Evolutionary conservation across 2,888 invertebrate genomes (phyloP).

Genomic region (Tuberolachnus salignus): DNA sequence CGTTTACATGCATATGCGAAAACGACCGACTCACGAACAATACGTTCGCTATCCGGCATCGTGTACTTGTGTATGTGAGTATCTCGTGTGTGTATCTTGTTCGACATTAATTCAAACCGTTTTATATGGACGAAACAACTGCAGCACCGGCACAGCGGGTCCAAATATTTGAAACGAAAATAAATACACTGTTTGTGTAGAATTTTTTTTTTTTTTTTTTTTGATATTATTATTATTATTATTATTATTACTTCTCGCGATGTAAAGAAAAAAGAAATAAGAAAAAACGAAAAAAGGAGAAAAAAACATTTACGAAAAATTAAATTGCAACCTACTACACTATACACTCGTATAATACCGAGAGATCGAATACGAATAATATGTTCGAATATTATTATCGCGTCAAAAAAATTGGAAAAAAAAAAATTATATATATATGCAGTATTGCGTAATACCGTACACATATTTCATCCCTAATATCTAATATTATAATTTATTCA

Average conservation of each 20-base stretch:
- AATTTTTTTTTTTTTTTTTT: slow-evolving; percentile 15
- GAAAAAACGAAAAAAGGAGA: not conserved
- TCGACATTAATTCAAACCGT: slow-evolving; percentile 27
- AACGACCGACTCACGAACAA: slow-evolving; percentile 39
- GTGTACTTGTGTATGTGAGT: not conserved
- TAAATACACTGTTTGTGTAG: not conserved
- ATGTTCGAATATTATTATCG: too few relatives aligned
- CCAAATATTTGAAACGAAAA: slow-evolving; percentile 9
- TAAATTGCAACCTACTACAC: not conserved
- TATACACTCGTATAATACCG: too few relatives aligned
- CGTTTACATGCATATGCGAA: slow-evolving; percentile 26
- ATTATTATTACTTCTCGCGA: too few relatives aligned
- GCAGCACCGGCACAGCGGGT: not conserved
- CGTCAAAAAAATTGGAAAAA: too few relatives aligned
- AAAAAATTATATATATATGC: too few relatives aligned
- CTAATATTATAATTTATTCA: too few relatives aligned
- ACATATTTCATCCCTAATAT: too few relatives aligned
- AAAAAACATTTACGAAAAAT: not conserved
- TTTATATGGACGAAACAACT: not conserved
- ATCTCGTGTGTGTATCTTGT: slow-evolving; percentile 19
- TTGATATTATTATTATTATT: too few relatives aligned
- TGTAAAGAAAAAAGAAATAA: not conserved
- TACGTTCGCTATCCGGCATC: slow-evolving; percentile 5
- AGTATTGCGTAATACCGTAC: too few relatives aligned
- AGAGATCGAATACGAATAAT: too few relatives aligned